Conservation (phyloP, 2,888 invertebrate species). For the Athalia circularis region DNA sequence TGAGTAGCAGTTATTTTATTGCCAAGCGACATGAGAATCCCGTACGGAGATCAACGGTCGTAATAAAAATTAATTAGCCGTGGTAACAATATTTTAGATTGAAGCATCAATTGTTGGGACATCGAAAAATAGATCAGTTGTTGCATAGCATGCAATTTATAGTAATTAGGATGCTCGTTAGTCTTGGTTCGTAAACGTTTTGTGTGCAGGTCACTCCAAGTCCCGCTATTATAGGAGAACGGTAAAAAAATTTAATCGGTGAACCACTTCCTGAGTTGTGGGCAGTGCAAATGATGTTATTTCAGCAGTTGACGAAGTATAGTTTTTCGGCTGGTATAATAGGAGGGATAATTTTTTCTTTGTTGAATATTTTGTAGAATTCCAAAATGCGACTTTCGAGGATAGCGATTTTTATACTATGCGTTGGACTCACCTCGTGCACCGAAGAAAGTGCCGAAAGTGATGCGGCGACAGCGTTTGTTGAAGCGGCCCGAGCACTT, state of each 20-base stretch:
- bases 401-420: slow-evolving; percentile 58
- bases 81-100: not conserved
- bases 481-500: slow-evolving; percentile 83
- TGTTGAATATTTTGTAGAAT: slow-evolving; percentile 20
- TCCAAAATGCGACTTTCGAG: slow-evolving; percentile 63
- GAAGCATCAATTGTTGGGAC: too few relatives aligned
- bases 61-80: not conserved
- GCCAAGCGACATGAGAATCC: too few relatives aligned
- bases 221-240: slow-evolving; percentile 24
- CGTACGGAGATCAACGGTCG: too few relatives aligned
- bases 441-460: slow-evolving; percentile 70
- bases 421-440: slow-evolving; percentile 58
- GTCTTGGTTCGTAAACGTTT: slow-evolving; percentile 17
- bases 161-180: slow-evolving; percentile 9
- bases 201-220: slow-evolving; percentile 24
- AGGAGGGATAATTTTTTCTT: not conserved
- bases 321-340: not conserved
- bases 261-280: slow-evolving; percentile 20
- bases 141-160: too few relatives aligned
- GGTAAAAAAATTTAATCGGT: slow-evolving; percentile 12
- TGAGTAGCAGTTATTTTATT: too few relatives aligned
- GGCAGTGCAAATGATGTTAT: not conserved
- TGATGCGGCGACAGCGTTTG: slow-evolving; percentile 79
- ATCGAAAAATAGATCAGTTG: too few relatives aligned
- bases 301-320: not conserved